Conservation (phyloP, 2,888 invertebrate genomes). For the Coenonympha arcania region DNA sequence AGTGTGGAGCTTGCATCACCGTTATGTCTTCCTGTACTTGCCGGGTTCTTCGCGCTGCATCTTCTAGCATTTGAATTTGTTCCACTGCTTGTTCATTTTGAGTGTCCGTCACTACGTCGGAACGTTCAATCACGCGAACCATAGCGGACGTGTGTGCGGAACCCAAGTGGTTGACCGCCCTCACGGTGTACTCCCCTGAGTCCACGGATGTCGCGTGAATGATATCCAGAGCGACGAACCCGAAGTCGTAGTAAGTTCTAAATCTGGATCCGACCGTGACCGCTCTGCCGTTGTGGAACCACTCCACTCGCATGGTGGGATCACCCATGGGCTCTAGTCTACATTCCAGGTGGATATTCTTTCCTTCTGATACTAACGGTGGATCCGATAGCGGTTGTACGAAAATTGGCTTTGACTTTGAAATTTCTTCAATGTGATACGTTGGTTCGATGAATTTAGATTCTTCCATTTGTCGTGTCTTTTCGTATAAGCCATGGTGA, state of each 20-base stretch:
- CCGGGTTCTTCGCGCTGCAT: slow-evolving; percentile 79
- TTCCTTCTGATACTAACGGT: slow-evolving; percentile 88
- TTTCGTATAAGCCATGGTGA: slow-evolving; percentile 89
- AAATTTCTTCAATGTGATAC: slow-evolving; percentile 92
- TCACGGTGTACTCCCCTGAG: slow-evolving; percentile 94
- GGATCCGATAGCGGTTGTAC: slow-evolving; percentile 90
- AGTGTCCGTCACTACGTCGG: slow-evolving; percentile 88
- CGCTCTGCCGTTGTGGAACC: slow-evolving; percentile 94
- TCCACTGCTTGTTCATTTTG: slow-evolving; percentile 94
- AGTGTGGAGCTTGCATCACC: slow-evolving; percentile 88
- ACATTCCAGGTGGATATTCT: slow-evolving; percentile 92
- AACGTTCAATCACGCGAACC: slow-evolving; percentile 86
- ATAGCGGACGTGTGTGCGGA: slow-evolving; percentile 93
- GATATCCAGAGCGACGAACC: slow-evolving; percentile 96
- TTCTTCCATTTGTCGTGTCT: slow-evolving; percentile 89
- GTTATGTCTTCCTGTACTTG: slow-evolving; percentile 86
- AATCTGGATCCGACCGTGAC: slow-evolving; percentile 93
- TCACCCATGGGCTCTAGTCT: slow-evolving; percentile 96
- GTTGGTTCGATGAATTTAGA: slow-evolving; percentile 89
- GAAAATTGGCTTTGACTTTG: slow-evolving; percentile 95
- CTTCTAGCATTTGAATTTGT: slow-evolving; percentile 93
- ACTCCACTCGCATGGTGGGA: slow-evolving; percentile 95
- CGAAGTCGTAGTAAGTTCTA: slow-evolving; percentile 96
- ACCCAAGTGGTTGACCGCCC: slow-evolving; percentile 94
- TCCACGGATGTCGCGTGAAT: slow-evolving; percentile 94